Evolutionary conservation across 2,113 vertebrate genomes (phyloP).

Genomic region (Percina caprodes): DNA sequence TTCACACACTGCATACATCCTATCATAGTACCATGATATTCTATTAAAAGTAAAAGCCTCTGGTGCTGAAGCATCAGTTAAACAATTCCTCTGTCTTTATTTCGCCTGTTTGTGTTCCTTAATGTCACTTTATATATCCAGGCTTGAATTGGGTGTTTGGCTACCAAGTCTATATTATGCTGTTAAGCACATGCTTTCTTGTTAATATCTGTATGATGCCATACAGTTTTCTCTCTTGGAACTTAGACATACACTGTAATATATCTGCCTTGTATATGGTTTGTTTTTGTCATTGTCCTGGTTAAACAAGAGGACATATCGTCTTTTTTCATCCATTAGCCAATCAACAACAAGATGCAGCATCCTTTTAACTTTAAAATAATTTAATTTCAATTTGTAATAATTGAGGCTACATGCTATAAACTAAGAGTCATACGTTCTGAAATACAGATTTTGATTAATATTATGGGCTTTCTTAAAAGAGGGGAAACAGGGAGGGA

Average conservation of each 20-base stretch:
- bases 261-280: not conserved
- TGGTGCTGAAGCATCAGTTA: not conserved
- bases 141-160: conserved; percentile 10
- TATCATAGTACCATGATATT: not conserved
- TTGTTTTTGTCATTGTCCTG: not conserved
- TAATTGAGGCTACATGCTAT: too few relatives aligned
- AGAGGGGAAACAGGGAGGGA: not conserved
- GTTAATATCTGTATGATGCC: conserved; percentile 3
- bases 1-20: not conserved
- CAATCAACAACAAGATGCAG: conserved; percentile 5
- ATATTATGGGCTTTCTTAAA: not conserved
- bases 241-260: not conserved
- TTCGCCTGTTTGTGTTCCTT: conserved; percentile 24
- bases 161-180: conserved; percentile 16
- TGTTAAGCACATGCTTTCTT: not conserved
- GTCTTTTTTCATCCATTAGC: not conserved
- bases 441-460: too few relatives aligned
- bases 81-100: not conserved
- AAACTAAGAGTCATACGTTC: too few relatives aligned
- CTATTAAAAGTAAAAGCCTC: not conserved
- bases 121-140: conserved; percentile 37
- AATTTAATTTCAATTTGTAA: too few relatives aligned
- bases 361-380: not conserved
- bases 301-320: conserved; percentile 1
- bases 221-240: conserved; percentile 4